Percentiles rank a stretch among this genome's conserved stretches.
Conservation (phyloP, 23 tunicate genomes). For the Styela plicata region DNA sequence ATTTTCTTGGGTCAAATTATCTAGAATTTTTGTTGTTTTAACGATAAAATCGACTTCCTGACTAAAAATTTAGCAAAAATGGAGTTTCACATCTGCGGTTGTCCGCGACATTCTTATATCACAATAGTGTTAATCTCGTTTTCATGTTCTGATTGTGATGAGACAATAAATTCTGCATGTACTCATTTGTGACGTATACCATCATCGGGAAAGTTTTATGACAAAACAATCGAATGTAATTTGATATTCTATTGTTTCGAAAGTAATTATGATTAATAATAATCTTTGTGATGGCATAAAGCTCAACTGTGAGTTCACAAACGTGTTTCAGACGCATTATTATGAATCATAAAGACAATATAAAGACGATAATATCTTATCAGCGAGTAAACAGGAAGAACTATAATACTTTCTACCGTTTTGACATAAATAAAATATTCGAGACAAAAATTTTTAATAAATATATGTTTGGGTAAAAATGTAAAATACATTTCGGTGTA, state of each 20-base stretch:
- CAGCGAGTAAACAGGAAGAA: no score
- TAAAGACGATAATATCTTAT: not conserved
- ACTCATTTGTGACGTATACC: no score
- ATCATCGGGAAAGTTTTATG: not conserved
- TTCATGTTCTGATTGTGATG: not conserved
- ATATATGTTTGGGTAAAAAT: no score
- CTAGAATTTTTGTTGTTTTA: not conserved
- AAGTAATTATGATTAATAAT: not conserved
- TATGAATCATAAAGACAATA: not conserved
- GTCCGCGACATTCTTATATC: no score
- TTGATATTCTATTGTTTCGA: not conserved
- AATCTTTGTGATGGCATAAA: not conserved
- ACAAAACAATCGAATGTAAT: not conserved
- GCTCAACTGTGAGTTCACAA: not conserved
- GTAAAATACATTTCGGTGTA: no score
- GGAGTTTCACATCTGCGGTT: not conserved
- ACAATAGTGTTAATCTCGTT: not conserved
- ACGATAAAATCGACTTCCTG: not conserved
- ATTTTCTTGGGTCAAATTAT: not conserved
- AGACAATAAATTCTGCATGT: no score
- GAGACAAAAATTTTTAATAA: no score
- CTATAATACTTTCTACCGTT: no score
- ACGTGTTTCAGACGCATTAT: not conserved
- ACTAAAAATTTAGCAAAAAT: not conserved
- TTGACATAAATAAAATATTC: no score